Percentiles rank a stretch among this genome's conserved stretches.
Conservation (phyloP, 2,113 vertebrate genomes). For the Perca schrenkii region DNA sequence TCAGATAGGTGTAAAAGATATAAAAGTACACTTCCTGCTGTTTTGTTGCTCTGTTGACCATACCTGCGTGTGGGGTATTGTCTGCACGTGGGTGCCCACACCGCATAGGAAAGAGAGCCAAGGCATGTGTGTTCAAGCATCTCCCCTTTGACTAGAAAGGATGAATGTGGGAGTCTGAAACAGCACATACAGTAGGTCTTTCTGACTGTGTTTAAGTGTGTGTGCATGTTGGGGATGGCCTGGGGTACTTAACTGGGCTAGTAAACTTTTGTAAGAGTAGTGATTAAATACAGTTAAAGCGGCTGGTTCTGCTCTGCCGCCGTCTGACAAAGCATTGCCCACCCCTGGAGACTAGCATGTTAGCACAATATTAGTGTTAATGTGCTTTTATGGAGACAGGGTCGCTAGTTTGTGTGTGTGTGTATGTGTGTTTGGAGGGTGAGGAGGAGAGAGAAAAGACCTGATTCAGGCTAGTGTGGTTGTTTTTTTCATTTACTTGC, state of each 20-base stretch:
- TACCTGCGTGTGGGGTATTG: slow-evolving; percentile 44
- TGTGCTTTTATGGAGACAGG: slow-evolving; percentile 82
- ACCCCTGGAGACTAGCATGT: slow-evolving; percentile 84
- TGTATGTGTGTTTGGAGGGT: not conserved
- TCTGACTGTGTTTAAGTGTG: slow-evolving; percentile 23
- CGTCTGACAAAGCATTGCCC: slow-evolving; percentile 66
- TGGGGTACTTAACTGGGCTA: slow-evolving; percentile 45
- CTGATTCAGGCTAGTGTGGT: not conserved
- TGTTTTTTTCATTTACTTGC: not conserved
- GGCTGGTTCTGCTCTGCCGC: slow-evolving; percentile 51
- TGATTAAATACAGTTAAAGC: slow-evolving; percentile 71
- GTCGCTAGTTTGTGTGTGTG: not conserved
- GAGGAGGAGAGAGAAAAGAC: not conserved
- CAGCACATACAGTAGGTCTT: slow-evolving; percentile 2
- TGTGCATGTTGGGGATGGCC: slow-evolving; percentile 42
- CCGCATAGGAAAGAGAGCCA: not conserved
- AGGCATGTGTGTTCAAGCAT: slow-evolving; percentile 23
- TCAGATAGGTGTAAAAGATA: slow-evolving; percentile 56
- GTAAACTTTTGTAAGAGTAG: slow-evolving; percentile 56
- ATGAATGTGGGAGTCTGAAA: slow-evolving; percentile 10
- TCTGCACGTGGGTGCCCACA: slow-evolving; percentile 25
- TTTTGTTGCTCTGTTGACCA: slow-evolving; percentile 58
- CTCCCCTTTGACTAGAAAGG: slow-evolving; percentile 9
- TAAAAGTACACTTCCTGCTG: slow-evolving; percentile 63
- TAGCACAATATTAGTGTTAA: slow-evolving; percentile 85